phyloP scores from a whole-genome alignment of 2,113 vertebrate genomes.

The Ptychochromis oligacanthus region DNA sequence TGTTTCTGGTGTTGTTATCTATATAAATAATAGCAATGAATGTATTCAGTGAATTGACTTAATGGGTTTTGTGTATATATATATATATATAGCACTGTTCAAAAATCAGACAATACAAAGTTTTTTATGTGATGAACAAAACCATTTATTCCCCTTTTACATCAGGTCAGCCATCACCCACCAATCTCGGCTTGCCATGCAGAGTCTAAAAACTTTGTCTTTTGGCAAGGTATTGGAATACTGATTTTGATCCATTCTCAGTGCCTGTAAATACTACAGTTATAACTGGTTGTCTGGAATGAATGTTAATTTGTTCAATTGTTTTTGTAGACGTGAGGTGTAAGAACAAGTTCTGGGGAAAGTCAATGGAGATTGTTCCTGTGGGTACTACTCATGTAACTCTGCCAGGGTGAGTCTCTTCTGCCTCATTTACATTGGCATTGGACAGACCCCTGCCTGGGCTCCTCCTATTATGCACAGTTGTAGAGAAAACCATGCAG shows the following conservation, averaged over 20 bases:
- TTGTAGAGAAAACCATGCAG: background rate
- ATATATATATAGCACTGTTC: background rate
- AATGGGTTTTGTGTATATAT: background rate
- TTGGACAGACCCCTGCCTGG: background rate
- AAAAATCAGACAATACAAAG: background rate
- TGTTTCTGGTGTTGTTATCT: background rate
- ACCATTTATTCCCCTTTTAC: background rate
- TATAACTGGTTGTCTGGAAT: background rate
- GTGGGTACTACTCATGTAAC: constrained; percentile 91
- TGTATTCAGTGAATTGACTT: background rate
- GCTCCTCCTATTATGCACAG: background rate
- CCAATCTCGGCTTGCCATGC: constrained; percentile 96
- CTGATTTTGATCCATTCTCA: background rate
- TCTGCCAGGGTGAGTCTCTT: constrained; percentile 86
- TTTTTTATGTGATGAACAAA: background rate
- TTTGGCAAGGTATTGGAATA: constrained; percentile 92
- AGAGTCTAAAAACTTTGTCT: constrained; percentile 92
- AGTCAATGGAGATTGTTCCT: constrained; percentile 99
- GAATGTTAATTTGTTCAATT: background rate
- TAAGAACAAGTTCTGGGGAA: constrained; percentile 99
- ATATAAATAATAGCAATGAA: background rate
- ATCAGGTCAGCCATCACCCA: constrained; percentile 98
- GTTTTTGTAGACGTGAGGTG: constrained; percentile 88
- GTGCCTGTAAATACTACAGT: background rate
- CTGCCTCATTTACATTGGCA: background rate